Percentiles rank a stretch among this genome's conserved stretches.
Evolutionary conservation across 2,797 vertebrate genomes (phyloP).

Genomic region (Lacerta agilis): DNA sequence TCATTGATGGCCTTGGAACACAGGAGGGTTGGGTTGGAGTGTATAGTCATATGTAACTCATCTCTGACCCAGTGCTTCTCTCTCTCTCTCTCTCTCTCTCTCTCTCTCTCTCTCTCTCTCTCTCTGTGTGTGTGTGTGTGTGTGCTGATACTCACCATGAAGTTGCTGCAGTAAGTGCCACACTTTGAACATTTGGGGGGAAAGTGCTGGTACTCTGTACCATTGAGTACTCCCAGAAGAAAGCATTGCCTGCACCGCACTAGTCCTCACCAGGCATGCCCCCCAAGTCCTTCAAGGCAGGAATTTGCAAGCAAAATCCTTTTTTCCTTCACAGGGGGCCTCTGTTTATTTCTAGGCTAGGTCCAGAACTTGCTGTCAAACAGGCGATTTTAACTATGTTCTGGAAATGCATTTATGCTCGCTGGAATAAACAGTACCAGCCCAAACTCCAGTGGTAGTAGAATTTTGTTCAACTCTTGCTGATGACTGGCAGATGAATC

Average conservation of each 20-base stretch:
- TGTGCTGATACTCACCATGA: no score
- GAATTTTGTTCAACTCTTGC: background rate
- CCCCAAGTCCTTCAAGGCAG: background rate
- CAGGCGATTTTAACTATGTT: background rate
- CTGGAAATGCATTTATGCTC: background rate
- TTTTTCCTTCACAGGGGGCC: background rate
- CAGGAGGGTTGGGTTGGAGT: background rate
- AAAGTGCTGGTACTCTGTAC: no score
- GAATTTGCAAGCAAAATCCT: background rate
- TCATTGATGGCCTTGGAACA: background rate
- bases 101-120: no score
- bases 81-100: no score
- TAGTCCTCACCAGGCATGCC: background rate
- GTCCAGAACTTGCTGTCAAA: background rate
- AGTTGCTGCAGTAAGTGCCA: no score
- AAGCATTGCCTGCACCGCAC: background rate
- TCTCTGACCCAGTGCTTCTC: no score
- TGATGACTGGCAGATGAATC: background rate
- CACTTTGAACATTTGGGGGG: no score
- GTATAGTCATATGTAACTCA: no score
- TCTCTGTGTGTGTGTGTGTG: background rate
- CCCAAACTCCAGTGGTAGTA: background rate
- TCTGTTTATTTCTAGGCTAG: background rate
- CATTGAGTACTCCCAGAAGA: no score
- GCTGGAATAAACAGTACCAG: background rate